A percentile compares a stretch with the other conserved stretches of the same genome.
phyloP scores from a whole-genome alignment of 1,140 invertebrate species.

The Forficula auricularia region DNA sequence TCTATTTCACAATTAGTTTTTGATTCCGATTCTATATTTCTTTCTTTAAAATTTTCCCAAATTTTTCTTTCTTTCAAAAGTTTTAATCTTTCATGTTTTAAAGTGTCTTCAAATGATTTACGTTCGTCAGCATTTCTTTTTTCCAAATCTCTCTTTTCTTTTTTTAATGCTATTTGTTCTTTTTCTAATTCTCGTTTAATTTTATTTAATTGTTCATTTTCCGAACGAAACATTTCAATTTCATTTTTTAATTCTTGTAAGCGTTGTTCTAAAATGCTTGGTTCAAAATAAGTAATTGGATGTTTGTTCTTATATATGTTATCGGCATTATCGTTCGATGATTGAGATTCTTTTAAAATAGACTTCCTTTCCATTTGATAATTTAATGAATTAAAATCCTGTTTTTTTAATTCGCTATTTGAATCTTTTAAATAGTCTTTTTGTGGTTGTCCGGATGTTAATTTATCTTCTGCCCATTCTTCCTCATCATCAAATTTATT shows the following conservation, averaged over 20 bases:
- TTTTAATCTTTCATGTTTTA: too few relatives aligned
- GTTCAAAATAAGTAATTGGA: background rate
- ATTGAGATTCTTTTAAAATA: conserved; percentile 2
- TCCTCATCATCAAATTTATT: too few relatives aligned
- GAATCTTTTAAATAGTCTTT: too few relatives aligned
- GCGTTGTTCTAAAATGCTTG: conserved; percentile 33
- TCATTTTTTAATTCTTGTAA: conserved; percentile 44
- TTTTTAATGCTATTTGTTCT: conserved; percentile 25
- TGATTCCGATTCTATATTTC: conserved; percentile 28
- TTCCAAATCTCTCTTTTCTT: conserved; percentile 39
- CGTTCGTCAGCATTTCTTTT: conserved; percentile 34
- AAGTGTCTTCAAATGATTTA: conserved; percentile 13
- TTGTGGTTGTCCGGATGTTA: background rate
- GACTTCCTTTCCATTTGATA: conserved; percentile 7
- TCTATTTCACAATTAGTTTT: conserved; percentile 43
- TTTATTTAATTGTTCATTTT: conserved; percentile 34
- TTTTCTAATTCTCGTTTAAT: conserved; percentile 23
- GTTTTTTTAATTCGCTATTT: background rate
- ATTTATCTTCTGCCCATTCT: too few relatives aligned
- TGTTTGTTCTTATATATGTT: background rate
- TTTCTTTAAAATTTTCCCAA: conserved; percentile 28
- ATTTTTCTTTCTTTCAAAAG: conserved; percentile 31
- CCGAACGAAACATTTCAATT: conserved; percentile 45
- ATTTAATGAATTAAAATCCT: background rate
- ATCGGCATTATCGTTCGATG: conserved; percentile 14